Evolutionary conservation across 1,140 invertebrate genomes (phyloP).

Genomic region (Oncopeltus fasciatus): DNA sequence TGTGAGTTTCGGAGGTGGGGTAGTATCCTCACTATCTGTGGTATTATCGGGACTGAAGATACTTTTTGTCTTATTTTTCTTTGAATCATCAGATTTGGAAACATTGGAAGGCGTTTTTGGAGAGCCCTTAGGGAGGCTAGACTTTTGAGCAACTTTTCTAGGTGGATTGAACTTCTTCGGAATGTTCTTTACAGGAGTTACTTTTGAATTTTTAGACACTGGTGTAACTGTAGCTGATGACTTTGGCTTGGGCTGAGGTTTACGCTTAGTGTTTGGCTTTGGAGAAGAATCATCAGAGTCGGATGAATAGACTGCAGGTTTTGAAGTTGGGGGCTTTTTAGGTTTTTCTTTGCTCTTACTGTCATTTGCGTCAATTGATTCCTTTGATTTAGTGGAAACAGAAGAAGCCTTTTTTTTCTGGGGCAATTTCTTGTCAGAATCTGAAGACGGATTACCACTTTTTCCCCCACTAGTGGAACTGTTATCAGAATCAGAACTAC

Average conservation of each 20-base stretch:
- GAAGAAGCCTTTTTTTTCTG: slow-evolving; percentile 21
- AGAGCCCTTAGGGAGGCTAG: slow-evolving; percentile 29
- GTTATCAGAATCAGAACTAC: slow-evolving; percentile 27
- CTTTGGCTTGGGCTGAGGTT: slow-evolving; percentile 38
- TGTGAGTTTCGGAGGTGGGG: slow-evolving; percentile 29
- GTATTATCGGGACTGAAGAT: slow-evolving; percentile 71
- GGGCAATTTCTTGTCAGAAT: slow-evolving; percentile 21
- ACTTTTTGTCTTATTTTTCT: slow-evolving; percentile 57
- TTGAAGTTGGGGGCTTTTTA: slow-evolving; percentile 23
- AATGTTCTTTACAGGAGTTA: slow-evolving; percentile 17
- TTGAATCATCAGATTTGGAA: slow-evolving; percentile 29
- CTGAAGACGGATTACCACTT: slow-evolving; percentile 23
- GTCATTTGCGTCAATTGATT: slow-evolving; percentile 14
- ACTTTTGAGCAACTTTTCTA: slow-evolving; percentile 19
- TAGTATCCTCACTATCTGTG: slow-evolving; percentile 48
- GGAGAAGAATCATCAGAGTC: slow-evolving; percentile 26
- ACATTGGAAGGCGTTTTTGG: slow-evolving; percentile 26
- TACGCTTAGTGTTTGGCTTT: slow-evolving; percentile 31
- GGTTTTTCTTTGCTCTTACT: slow-evolving; percentile 36
- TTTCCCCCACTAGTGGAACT: slow-evolving; percentile 27
- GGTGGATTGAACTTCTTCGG: slow-evolving; percentile 17
- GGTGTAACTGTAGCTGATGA: slow-evolving; percentile 35
- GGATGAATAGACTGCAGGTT: slow-evolving; percentile 24
- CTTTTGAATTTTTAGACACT: slow-evolving; percentile 22
- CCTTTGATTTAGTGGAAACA: slow-evolving; percentile 7